A percentile compares a stretch with the other conserved stretches of the same genome.
phyloP scores from a whole-genome alignment of 2,113 vertebrate genomes.

The Columba janthina region DNA sequence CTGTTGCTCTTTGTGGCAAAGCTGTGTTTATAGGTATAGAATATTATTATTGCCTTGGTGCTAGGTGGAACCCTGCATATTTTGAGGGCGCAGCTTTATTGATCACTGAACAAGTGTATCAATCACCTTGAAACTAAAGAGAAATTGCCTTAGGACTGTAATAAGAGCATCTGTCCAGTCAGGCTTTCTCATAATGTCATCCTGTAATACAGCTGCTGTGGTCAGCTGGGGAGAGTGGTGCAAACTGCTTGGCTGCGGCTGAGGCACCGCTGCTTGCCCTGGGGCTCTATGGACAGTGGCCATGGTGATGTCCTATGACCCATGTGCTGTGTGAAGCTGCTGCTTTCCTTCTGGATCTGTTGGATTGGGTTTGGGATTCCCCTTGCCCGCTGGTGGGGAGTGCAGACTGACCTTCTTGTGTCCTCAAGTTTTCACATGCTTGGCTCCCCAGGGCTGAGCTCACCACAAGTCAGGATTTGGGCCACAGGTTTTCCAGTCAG shows the following conservation, averaged over 20 bases:
- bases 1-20: background rate
- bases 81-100: background rate
- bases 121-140: background rate
- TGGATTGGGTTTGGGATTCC: background rate
- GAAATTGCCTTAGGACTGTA: background rate
- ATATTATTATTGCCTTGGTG: background rate
- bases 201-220: background rate
- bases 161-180: background rate
- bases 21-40: background rate
- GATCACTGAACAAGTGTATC: background rate
- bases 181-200: background rate
- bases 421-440: background rate
- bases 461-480: background rate
- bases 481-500: background rate
- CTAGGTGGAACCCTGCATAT: background rate
- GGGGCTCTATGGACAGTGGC: accelerated
- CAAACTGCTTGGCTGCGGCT: background rate
- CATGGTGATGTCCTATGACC: accelerated
- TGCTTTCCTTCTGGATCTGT: background rate
- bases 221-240: accelerated
- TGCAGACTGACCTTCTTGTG: background rate
- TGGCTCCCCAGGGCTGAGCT: too few species aligned
- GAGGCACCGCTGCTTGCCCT: accelerated
- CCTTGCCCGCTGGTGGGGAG: accelerated
- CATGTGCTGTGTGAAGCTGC: accelerated